Evolutionary conservation across 2,888 invertebrate species (phyloP).

Genomic region (Athripsodes cinereus): DNA sequence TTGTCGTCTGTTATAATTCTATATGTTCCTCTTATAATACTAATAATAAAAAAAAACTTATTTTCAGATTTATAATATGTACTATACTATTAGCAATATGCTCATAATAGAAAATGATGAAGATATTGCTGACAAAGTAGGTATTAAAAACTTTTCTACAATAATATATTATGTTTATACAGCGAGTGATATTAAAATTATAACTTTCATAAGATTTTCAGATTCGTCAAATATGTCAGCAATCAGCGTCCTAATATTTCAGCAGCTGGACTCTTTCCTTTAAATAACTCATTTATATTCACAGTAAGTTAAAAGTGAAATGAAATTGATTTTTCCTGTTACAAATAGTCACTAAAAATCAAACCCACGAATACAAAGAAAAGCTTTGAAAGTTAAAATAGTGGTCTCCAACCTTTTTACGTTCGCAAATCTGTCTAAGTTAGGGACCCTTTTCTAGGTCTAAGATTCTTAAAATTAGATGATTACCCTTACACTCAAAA

Average conservation of each 20-base stretch:
- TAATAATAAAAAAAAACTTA: background rate
- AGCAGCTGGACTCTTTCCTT: constrained; percentile 11
- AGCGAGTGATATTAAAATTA: background rate
- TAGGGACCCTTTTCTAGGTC: no score
- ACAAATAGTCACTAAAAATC: no score
- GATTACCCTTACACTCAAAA: no score
- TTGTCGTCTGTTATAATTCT: background rate
- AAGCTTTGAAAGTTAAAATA: no score
- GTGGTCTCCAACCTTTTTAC: no score
- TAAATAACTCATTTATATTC: constrained; percentile 16
- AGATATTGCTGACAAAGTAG: background rate
- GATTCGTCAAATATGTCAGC: background rate
- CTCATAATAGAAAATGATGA: background rate
- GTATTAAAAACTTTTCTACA: no score
- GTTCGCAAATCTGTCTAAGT: no score
- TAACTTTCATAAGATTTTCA: background rate
- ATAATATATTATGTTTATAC: background rate
- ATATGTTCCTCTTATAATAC: background rate
- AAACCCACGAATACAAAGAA: no score
- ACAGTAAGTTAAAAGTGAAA: constrained; percentile 14
- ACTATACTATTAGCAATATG: background rate
- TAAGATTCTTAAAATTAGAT: no score
- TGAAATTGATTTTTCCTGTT: no score
- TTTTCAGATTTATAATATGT: background rate
- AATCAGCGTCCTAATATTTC: constrained; percentile 3